A percentile compares a stretch with the other conserved stretches of the same genome.
phyloP scores from a whole-genome alignment of 2,113 vertebrate species.

The Hepsetus odoe region DNA sequence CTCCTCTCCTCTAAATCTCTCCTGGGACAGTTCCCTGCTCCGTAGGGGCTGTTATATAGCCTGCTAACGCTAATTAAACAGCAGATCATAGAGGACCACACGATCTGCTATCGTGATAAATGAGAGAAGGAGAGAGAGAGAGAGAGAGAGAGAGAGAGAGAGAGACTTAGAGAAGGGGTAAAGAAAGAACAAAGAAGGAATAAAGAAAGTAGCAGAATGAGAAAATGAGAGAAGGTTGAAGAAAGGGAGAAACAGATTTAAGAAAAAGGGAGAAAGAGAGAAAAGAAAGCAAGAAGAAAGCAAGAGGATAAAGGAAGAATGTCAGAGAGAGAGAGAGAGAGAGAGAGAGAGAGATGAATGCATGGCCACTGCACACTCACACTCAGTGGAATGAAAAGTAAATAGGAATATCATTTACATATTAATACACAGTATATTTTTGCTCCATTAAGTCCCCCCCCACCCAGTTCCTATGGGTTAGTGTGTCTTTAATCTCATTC shows the following conservation, averaged over 20 bases:
- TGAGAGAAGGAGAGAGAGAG: too few relatives aligned
- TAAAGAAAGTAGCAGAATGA: conserved; percentile 10
- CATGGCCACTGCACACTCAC: conserved; percentile 20
- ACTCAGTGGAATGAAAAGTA: conserved; percentile 48
- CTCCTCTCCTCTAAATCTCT: not conserved
- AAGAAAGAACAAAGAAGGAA: conserved; percentile 15
- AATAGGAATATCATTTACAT: conserved; percentile 52
- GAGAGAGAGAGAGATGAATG: not conserved
- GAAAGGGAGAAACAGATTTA: not conserved
- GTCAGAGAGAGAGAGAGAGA: too few relatives aligned
- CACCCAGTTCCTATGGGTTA: conserved; percentile 33
- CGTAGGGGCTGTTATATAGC: conserved; percentile 55
- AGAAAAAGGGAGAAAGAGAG: too few relatives aligned
- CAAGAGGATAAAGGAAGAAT: too few relatives aligned
- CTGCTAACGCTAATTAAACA: conserved; percentile 60
- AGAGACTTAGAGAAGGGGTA: too few relatives aligned
- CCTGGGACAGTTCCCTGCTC: conserved; percentile 36
- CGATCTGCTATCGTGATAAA: conserved; percentile 9
- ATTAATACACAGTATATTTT: conserved; percentile 50
- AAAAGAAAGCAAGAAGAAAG: not conserved
- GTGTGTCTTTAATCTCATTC: not conserved
- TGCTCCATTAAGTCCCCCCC: conserved; percentile 41
- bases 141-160: too few relatives aligned
- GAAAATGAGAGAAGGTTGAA: not conserved
- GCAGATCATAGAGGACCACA: conserved; percentile 39